Conservation (phyloP, 2,113 vertebrate species). For the Notothenia rossii region DNA sequence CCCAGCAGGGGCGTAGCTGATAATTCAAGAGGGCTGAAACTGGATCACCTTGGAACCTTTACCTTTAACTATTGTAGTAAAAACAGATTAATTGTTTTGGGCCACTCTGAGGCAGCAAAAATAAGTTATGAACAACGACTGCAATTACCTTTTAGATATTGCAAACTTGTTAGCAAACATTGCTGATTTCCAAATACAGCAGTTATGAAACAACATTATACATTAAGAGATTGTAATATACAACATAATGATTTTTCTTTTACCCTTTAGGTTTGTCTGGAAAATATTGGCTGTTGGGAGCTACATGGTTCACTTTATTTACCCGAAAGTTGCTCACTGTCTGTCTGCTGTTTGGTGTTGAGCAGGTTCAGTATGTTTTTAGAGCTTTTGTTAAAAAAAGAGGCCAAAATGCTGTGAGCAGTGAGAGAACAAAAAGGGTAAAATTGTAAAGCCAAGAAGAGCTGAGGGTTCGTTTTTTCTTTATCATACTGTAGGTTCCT, state of each 20-base stretch:
- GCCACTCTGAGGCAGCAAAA: no score
- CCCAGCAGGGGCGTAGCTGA: conserved; percentile 7
- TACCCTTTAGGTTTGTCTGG: neutral
- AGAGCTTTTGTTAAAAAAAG: no score
- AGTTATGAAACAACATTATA: neutral
- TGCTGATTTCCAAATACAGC: neutral
- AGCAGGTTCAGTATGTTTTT: no score
- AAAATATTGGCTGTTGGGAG: neutral
- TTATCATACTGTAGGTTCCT: no score
- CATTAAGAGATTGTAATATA: neutral
- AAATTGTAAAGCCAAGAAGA: neutral
- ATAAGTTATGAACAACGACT: no score
- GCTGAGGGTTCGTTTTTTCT: neutral
- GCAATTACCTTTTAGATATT: neutral
- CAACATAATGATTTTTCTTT: neutral
- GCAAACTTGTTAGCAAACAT: neutral
- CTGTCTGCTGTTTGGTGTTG: no score
- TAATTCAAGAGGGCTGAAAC: neutral
- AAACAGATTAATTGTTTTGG: no score
- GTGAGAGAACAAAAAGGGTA: neutral
- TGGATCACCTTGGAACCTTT: neutral
- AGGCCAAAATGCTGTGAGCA: neutral
- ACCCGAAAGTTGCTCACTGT: no score
- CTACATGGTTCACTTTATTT: neutral
- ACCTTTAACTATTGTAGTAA: neutral